Evolutionary conservation across 1,140 invertebrate species (phyloP), one percentile per base, ranked within the genome.

Genomic region (Apolygus lucorum): DNA sequence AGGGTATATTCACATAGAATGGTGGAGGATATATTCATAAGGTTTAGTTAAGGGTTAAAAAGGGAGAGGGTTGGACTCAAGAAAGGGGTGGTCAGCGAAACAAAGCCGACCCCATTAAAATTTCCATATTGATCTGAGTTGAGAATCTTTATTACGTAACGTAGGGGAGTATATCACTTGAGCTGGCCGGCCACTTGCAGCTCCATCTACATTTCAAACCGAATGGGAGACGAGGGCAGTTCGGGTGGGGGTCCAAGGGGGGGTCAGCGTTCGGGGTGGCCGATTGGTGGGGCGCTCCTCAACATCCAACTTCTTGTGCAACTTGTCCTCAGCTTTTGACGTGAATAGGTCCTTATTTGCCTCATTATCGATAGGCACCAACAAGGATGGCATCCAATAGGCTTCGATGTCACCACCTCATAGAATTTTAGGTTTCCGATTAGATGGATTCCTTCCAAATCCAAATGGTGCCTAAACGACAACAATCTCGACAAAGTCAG

Each of bases 61-160:
- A 62, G 68, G 68, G 59, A 28, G 67, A 59, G 54, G 59, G 68
- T 63, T 63, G 59, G 34, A 28, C 28, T 62, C 28, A 54, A 64
- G 59, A 52, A 54, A 29, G 68, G 52, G 62, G 59, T 62, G 68
- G 68, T 69, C 68, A 69, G 68, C 62, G 68, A 72, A 73, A 72
- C 71, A 73, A 72, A 73, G 68, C 66, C 70, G 59, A 68, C 71
- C 74, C 70, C 68, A 73, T 71, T 68, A 72, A 73, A 71, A 74
- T 74, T 72, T 73, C 69, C 73, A 72, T 72, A 74, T 74, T 68
- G 72, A 73, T 74, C 71, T 68, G 63, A 70, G 72, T 42, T 62
- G 64, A 70, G 67, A 73, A 71, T 70, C 72, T 71, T 73, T 70
- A 72, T 72, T 73, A 72, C 71, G 70, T 63, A 69, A 54, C 62